These are phyloP conservation scores for Bathynomus jamesi DNA, from an alignment of 1,140 invertebrate species.

Conservation along the genomic window DNA sequence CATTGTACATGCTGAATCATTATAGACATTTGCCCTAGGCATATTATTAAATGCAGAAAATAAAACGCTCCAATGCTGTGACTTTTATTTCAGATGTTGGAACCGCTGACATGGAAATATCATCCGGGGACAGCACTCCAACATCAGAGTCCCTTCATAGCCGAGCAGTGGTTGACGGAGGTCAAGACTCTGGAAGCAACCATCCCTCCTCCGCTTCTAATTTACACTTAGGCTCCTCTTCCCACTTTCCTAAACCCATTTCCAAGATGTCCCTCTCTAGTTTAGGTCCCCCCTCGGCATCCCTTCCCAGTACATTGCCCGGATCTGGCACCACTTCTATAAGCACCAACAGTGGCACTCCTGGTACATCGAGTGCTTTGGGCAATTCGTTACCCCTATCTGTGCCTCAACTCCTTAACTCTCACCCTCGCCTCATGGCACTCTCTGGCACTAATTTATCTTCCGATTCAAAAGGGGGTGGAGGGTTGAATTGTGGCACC, in stretches of 20 bases:
- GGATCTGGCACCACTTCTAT: slow-evolving; percentile 5
- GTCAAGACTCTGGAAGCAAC: not conserved
- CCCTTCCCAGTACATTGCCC: not conserved
- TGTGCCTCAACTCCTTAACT: slow-evolving; percentile 22
- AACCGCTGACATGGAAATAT: slow-evolving; percentile 69
- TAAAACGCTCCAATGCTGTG: too few relatives aligned
- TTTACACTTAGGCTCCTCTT: not conserved
- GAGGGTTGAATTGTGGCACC: slow-evolving; percentile 19
- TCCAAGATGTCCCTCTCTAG: slow-evolving; percentile 22
- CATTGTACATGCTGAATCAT: too few relatives aligned
- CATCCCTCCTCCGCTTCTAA: not conserved
- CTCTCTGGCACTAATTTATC: slow-evolving; percentile 20
- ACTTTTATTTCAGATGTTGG: slow-evolving; percentile 36
- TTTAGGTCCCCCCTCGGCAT: not conserved
- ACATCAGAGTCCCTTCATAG: slow-evolving; percentile 49
- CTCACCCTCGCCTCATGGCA: slow-evolving; percentile 22
- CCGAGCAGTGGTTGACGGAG: not conserved
- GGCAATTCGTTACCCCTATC: slow-evolving; percentile 17
- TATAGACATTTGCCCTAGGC: too few relatives aligned
- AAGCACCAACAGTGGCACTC: slow-evolving; percentile 9
- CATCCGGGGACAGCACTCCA: slow-evolving; percentile 70
- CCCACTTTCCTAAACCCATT: not conserved
- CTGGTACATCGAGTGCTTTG: slow-evolving; percentile 25
- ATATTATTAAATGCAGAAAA: too few relatives aligned
- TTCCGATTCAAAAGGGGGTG: slow-evolving; percentile 44